Base-by-base conservation (phyloP, 2,888 invertebrate species). In the Tetrapedia diversipes region DNA sequence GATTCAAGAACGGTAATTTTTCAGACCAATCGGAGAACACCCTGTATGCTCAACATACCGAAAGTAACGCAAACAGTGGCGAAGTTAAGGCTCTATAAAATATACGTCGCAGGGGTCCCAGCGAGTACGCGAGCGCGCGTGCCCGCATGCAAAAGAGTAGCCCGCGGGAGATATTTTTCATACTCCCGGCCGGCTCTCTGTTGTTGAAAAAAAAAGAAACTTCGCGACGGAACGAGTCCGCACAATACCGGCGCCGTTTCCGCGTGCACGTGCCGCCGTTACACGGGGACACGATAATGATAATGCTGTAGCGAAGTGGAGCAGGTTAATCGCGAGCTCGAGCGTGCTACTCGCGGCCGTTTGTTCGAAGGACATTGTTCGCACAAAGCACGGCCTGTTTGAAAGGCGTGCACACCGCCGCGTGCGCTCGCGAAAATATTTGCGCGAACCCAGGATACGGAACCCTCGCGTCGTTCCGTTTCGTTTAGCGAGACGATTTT, bases 181-280 rank as follows among this genome's bases (percentile, higher is more conserved):
- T 74, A 16, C 43, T 57, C 14, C n/a, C n/a, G n/a, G n/a, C n/a
- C n/a, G n/a, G n/a, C n/a, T 4, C 37, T n/a, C 11, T 27, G 0
- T 22, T 67, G 63, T 61, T 73, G 32, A 29, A 73, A 76, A 71
- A 73, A 66, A 29, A 73, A 76, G 65, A 73, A 66, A 45, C 49
- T 61, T 72, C 19, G 34, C 29, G 37, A 49, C 32, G 45, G 49
- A 66, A 59, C 32, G 45, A 73, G 51, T 34, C 51, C 73, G 43
- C 19, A 53, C 61, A 73, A 72, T 63, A 57, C 63, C 14, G 29
- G 1, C 32, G 41, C 19, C 51, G 39, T 53, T 64, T 32, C 4
- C n/a, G 11, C 11, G 34, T 11, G 34, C 24, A 4, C 47, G 47
- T 32, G 47, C n/a, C n/a, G n/a, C n/a, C 53, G 63, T 59, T 47